These are phyloP conservation scores for Trachemys scripta DNA, from an alignment of 2,113 vertebrate genomes.

Conservation along the genomic window DNA sequence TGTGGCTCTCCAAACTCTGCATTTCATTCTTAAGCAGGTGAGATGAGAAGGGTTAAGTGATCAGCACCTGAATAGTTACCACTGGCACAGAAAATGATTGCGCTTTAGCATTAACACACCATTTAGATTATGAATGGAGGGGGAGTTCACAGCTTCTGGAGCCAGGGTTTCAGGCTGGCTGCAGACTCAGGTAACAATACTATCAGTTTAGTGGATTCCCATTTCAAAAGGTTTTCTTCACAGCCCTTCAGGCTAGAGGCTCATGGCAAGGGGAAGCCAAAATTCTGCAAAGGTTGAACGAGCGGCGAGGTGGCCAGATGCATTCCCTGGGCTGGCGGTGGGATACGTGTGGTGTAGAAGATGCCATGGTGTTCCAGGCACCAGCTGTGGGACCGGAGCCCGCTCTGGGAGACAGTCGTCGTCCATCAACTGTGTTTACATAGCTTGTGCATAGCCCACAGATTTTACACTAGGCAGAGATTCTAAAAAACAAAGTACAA, in stretches of 20 bases:
- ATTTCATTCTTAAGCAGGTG: neutral
- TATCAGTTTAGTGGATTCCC: neutral
- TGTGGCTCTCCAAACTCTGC: neutral
- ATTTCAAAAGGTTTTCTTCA: neutral
- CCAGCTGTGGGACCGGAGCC: neutral
- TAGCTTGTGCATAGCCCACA: neutral
- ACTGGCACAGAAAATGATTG: neutral
- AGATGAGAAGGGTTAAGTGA: too few relatives aligned
- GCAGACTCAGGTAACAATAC: neutral
- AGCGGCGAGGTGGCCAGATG: neutral
- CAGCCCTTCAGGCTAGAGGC: neutral
- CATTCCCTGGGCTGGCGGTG: neutral
- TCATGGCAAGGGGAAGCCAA: neutral
- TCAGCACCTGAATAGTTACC: neutral
- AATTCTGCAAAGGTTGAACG: neutral
- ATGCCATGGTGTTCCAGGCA: neutral
- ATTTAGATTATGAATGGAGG: too few relatives aligned
- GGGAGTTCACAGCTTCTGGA: neutral
- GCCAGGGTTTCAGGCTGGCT: neutral
- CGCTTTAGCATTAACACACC: neutral
- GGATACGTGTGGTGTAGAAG: neutral
- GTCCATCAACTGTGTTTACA: neutral
- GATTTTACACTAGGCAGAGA: neutral
- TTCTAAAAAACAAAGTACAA: slow-evolving; percentile 97
- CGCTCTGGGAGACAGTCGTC: rapidly evolving